Percentiles rank a stretch among this genome's conserved stretches.
Evolutionary conservation across 2,888 invertebrate species (phyloP).

Genomic region (Eupithecia exiguata): DNA sequence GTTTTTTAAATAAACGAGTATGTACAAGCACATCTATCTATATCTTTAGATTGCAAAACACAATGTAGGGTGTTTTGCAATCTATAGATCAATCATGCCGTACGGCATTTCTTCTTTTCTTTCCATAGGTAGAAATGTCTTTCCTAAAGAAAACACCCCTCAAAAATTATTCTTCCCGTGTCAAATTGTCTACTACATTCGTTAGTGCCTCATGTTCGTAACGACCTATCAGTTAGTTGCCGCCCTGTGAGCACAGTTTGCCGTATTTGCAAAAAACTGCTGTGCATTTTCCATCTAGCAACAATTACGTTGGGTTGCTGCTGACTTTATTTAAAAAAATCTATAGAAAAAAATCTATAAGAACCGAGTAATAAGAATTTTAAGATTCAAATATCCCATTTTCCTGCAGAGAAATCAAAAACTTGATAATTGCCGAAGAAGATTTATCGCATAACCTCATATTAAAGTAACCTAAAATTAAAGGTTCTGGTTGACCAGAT

Average conservation of each 20-base stretch:
- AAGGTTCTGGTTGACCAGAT: no score
- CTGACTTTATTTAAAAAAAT: background rate
- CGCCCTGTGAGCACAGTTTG: background rate
- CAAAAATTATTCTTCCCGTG: background rate
- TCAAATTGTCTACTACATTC: slow-evolving; percentile 17
- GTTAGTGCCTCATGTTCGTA: slow-evolving; percentile 17
- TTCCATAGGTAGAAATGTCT: background rate
- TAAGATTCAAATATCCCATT: background rate
- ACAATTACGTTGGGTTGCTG: background rate
- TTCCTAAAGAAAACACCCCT: background rate
- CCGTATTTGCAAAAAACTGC: background rate
- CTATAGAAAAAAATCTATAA: background rate
- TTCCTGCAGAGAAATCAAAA: background rate
- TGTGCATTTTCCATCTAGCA: background rate
- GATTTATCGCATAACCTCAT: background rate
- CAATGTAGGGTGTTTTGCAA: no score
- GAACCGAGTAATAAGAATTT: background rate
- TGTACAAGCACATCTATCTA: no score
- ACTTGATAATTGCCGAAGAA: background rate
- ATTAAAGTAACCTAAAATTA: background rate
- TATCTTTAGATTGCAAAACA: no score
- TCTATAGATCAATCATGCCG: background rate
- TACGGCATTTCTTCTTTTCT: background rate
- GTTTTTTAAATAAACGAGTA: no score
- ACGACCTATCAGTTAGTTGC: slow-evolving; percentile 18